Evolutionary conservation across 2,113 vertebrate species (phyloP).

Genomic region (Epinephelus moara): DNA sequence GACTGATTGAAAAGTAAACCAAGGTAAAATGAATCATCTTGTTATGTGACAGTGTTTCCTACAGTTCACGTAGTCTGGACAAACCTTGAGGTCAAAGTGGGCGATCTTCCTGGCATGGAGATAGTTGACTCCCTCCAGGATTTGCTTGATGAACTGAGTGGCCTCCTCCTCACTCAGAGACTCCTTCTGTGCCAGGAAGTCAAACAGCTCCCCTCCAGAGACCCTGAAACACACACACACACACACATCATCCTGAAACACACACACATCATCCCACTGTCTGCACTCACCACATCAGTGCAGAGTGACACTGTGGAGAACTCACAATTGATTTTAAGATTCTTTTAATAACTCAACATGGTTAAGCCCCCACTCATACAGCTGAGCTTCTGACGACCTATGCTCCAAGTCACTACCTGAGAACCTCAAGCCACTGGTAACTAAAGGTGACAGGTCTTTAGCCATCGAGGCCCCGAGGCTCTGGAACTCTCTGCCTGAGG

Average conservation of each 20-base stretch:
- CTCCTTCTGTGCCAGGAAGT: conserved; percentile 97
- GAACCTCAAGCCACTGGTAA: too few species aligned
- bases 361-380: too few species aligned
- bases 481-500: too few species aligned
- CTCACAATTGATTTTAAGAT: too few species aligned
- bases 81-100: conserved; percentile 97
- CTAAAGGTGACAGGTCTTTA: too few species aligned
- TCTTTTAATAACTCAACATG: too few species aligned
- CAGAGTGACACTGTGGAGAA: too few species aligned
- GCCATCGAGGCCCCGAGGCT: too few species aligned
- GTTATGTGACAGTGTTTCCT: not conserved
- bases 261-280: not conserved
- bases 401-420: too few species aligned
- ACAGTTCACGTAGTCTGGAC: not conserved
- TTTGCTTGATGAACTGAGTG: conserved; percentile 97
- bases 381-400: too few species aligned
- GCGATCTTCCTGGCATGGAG: conserved; percentile 94
- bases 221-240: conserved; percentile 84
- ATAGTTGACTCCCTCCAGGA: conserved; percentile 95
- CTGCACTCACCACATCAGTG: not conserved
- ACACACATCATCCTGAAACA: not conserved
- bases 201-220: conserved; percentile 96
- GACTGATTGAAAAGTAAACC: too few species aligned
- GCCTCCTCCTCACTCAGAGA: conserved; percentile 97
- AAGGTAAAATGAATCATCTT: too few species aligned